Evolutionary conservation across 2,797 vertebrate species (phyloP), one percentile per base, ranked within the genome.

Genomic region (Gambelia wislizenii): DNA sequence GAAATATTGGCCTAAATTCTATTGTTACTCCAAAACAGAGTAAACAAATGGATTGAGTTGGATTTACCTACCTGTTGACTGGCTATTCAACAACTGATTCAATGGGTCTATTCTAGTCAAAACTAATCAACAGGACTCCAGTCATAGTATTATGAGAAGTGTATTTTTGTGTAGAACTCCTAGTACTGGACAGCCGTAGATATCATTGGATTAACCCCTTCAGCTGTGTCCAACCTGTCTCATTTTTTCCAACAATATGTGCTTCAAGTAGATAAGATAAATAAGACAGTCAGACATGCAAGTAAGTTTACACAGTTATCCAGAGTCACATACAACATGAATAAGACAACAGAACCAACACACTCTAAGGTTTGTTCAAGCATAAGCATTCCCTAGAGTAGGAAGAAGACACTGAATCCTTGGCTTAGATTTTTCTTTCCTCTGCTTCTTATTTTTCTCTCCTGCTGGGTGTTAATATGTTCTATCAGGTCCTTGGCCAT

Each of bases 381-480:
- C 16, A 2, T 18, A 67, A 88, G 76, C 56, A 44, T 42, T 76
- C 69, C 77, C 36, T 49, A 72, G 56, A n/a, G 76, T 44, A 33
- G 87, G 27, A 47, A 88, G 0, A 0, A 82, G 86, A 92, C 80
- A 89, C 33, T 56, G 92, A 91, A 93, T 69, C 90, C 22, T 2
- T 74, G 33, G 42, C 10, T 69, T 52, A 49, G 18, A 67, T 42
- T 92, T 86, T 93, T 83, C 77, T 92, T 12, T 88, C 91, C 64
- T 88, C 87, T 91, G 5, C 93, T 54, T 86, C 78, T 83, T 86
- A 69, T 86, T 76, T 81, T 36, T 78, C 13, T 5, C 49, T 69
- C 79, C 69, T 69, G 79, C 79, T 92, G 79, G 77, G 87, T 61
- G 89, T 83, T 94, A 88, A 89, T 93, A 92, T 94, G 56, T 33